Conservation (phyloP, 2,113 vertebrate genomes). For the Bostrychus sinensis region DNA sequence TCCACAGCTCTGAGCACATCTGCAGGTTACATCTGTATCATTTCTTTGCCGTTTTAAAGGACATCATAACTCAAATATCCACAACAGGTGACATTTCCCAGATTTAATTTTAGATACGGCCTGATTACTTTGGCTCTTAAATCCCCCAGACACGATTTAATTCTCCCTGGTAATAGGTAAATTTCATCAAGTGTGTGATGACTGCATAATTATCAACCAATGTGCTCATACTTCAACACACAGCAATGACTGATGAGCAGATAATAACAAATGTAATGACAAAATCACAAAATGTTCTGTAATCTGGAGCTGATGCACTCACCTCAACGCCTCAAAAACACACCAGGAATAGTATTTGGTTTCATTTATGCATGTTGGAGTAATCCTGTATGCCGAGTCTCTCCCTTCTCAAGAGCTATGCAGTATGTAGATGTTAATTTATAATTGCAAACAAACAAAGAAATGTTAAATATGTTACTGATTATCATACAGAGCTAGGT, state of each 20-base stretch:
- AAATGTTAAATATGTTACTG: no score
- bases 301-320: not conserved
- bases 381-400: no score
- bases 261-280: not conserved
- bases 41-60: not conserved
- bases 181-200: constrained; percentile 1
- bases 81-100: constrained; percentile 4
- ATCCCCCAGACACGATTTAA: not conserved
- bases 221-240: not conserved
- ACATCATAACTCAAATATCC: not conserved
- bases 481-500: no score
- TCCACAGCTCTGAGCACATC: not conserved
- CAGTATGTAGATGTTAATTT: no score
- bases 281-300: not conserved
- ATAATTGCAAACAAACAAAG: no score
- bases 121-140: constrained; percentile 9
- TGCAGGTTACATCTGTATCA: not conserved
- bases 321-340: no score
- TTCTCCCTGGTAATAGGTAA: not conserved
- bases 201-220: not conserved
- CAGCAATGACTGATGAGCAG: not conserved
- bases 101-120: constrained; percentile 5
- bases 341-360: no score
- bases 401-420: no score
- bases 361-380: no score